Conservation (phyloP, 2,797 vertebrate genomes). For the Enteromius unitaeniatus region DNA sequence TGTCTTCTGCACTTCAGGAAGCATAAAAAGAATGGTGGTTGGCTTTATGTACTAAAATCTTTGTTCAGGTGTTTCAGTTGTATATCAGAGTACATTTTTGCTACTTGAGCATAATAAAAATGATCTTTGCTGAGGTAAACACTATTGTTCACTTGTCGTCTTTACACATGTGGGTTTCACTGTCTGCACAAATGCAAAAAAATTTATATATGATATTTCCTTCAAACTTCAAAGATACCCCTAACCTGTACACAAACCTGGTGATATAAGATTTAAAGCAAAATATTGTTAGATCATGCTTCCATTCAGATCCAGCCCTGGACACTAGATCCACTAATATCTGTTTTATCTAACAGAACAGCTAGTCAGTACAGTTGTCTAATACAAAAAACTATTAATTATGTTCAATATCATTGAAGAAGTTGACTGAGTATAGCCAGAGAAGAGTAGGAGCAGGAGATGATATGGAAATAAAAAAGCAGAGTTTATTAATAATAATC, state of each 20-base stretch:
- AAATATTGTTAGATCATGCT: neutral
- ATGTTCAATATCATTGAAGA: neutral
- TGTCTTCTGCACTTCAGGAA: conserved; percentile 65
- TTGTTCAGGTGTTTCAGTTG: conserved; percentile 74
- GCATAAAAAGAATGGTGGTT: conserved; percentile 66
- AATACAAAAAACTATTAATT: neutral
- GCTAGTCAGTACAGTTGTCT: neutral
- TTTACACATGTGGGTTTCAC: neutral
- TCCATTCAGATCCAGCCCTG: neutral
- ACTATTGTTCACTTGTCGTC: conserved; percentile 26
- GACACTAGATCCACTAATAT: neutral
- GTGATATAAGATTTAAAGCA: neutral
- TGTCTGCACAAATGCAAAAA: neutral
- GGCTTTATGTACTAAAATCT: conserved; percentile 69
- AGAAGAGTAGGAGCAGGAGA: neutral
- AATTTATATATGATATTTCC: too few relatives aligned
- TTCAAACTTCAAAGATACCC: neutral
- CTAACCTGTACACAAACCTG: neutral
- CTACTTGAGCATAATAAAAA: conserved; percentile 80
- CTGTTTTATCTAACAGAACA: neutral
- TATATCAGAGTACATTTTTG: conserved; percentile 76
- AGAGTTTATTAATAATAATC: neutral
- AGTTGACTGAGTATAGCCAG: neutral
- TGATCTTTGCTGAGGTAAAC: conserved; percentile 73
- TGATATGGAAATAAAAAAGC: neutral